Evolutionary conservation across 2,113 vertebrate genomes (phyloP).

Genomic region (Chunga burmeisteri): DNA sequence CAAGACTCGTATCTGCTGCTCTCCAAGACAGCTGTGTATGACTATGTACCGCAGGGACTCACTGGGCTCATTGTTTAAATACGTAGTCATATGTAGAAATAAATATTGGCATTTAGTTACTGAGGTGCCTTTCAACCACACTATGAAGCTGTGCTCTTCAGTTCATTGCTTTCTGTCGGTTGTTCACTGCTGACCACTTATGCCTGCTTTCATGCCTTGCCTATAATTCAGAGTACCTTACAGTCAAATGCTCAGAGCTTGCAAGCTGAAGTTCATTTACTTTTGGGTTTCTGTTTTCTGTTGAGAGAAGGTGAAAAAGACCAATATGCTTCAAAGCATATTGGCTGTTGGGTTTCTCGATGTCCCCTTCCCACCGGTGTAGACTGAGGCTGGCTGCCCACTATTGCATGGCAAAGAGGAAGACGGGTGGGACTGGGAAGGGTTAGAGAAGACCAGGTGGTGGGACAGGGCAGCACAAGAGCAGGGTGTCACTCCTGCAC

Average conservation of each 20-base stretch:
- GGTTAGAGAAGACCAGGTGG: background rate
- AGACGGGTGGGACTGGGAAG: background rate
- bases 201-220: background rate
- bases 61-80: background rate
- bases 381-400: background rate
- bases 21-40: background rate
- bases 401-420: background rate
- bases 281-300: background rate
- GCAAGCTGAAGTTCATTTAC: background rate
- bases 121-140: background rate
- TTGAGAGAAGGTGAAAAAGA: background rate
- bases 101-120: background rate
- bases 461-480: background rate
- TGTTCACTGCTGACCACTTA: background rate
- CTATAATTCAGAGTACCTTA: background rate
- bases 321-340: background rate
- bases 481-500: background rate
- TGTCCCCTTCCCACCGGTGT: accelerated
- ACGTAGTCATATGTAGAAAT: background rate
- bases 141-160: background rate
- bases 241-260: background rate
- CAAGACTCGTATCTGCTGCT: background rate
- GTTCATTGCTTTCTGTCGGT: background rate
- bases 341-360: accelerated
- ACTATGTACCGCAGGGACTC: background rate